These are phyloP conservation scores for Phylloscopus whistleri DNA, from an alignment of 2,113 vertebrate genomes.

Conservation along the genomic window DNA sequence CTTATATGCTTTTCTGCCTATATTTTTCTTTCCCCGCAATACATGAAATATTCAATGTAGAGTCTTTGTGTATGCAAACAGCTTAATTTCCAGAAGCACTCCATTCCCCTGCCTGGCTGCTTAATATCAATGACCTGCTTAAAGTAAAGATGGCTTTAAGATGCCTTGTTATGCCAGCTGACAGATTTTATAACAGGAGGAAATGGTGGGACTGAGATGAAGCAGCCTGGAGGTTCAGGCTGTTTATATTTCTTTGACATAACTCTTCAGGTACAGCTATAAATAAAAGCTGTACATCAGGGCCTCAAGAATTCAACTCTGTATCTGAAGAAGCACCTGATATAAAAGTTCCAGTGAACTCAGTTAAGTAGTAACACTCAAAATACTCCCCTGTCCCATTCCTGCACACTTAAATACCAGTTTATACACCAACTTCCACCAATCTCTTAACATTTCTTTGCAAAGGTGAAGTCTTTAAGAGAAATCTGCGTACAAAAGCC, in stretches of 20 bases:
- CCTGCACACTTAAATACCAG: neutral
- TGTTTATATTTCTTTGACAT: neutral
- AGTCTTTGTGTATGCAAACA: neutral
- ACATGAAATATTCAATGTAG: neutral
- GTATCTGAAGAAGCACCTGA: neutral
- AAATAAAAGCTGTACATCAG: neutral
- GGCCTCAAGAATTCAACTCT: neutral
- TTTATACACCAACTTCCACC: neutral
- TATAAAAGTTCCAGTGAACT: neutral
- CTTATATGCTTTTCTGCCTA: neutral
- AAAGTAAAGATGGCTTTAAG: conserved; percentile 34
- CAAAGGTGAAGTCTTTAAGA: neutral
- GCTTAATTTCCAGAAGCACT: conserved; percentile 11
- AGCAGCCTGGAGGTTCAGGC: neutral
- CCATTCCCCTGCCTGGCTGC: neutral
- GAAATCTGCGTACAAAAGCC: neutral
- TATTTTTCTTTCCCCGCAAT: too few species aligned
- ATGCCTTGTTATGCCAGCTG: conserved; percentile 5
- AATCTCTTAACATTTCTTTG: neutral
- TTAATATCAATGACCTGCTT: conserved; percentile 13
- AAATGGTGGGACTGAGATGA: neutral
- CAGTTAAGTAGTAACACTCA: neutral
- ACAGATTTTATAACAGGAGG: conserved; percentile 32
- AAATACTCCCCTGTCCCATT: neutral
- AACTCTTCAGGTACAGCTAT: neutral